phyloP scores from a whole-genome alignment of 2,888 invertebrate genomes.

The Ectemnius cavifrons region DNA sequence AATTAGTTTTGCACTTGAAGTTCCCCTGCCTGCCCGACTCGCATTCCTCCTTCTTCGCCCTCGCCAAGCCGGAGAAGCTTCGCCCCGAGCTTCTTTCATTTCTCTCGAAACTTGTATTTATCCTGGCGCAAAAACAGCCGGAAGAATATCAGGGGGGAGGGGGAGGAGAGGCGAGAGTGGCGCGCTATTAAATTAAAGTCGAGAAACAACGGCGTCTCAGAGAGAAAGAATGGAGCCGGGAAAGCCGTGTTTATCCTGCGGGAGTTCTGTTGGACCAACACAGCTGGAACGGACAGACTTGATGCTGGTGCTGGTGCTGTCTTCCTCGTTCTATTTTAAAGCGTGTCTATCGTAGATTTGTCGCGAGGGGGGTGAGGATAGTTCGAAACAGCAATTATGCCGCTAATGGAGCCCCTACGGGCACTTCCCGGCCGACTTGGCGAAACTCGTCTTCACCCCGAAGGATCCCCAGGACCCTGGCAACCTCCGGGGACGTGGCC shows the following conservation, averaged over 20 bases:
- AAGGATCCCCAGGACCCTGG: background rate
- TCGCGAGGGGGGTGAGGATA: constrained; percentile 51
- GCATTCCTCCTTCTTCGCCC: background rate
- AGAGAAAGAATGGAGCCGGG: no score
- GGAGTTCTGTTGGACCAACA: no score
- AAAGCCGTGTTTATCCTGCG: no score
- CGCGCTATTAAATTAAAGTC: no score
- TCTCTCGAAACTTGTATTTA: background rate
- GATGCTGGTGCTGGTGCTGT: no score
- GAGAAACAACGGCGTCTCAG: no score
- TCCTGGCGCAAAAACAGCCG: background rate
- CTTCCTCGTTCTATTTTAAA: background rate
- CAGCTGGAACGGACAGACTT: no score
- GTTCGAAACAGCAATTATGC: constrained; percentile 72
- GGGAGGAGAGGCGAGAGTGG: background rate
- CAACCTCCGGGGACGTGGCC: no score
- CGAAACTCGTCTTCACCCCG: constrained; percentile 21
- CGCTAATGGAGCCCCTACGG: constrained; percentile 69
- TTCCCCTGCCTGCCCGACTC: no score
- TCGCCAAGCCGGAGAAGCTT: background rate
- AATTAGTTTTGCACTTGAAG: background rate
- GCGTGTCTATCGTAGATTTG: constrained; percentile 69
- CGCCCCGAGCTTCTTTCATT: background rate
- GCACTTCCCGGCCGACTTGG: constrained; percentile 64
- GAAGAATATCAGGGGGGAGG: background rate